Evolutionary conservation across 2,888 invertebrate genomes (phyloP), one percentile per base, ranked within the genome.

Genomic region (Mythimna vitellina): DNA sequence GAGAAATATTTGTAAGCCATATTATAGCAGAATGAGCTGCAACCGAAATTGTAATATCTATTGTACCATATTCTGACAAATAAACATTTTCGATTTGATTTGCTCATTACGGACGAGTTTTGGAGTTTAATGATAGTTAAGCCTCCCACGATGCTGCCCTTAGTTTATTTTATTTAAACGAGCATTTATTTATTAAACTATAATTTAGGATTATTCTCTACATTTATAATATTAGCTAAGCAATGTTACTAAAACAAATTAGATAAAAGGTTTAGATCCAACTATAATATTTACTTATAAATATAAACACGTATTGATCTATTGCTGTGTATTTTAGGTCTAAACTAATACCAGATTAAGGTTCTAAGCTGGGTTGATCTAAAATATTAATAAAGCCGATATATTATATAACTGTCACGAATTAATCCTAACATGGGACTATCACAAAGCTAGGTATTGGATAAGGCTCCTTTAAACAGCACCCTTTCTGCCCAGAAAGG

Each of bases 381-480:
- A 51, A 77, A 65, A 66, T 77, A 57, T 46, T 57, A 65, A 64
- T 76, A 78, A 42, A 64, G 22, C 38, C 35, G 60, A 65, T 73
- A 76, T 65, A 73, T 65, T 64, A 56, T 80, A 54, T 64, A 51
- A 32, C 60, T 79, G 73, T 61, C 49, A 61, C n/a, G 29, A 63
- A 63, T 53, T 71, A 78, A 75, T 78, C 63, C 46, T 38, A 53
- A 53, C 5, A 53, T 35, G 17, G 20, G 53, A 53, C 46, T 38
- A 63, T 78, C 12, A 35, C 29, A 58, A 35, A 65, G 46, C 29
- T 58, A n/a, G 32, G 62, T 53, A 78, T 78, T 51, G 32, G 7
- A 12, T 57, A 57, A 62, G n/a, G 20, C 51, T 12, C 25, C 6
- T 73, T 51, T 17, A 46, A 10, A 60, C 66, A 60, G 4, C 17